Evolutionary conservation across 2,113 vertebrate genomes (phyloP), one percentile per base, ranked within the genome.

Genomic region (Lepus europaeus): DNA sequence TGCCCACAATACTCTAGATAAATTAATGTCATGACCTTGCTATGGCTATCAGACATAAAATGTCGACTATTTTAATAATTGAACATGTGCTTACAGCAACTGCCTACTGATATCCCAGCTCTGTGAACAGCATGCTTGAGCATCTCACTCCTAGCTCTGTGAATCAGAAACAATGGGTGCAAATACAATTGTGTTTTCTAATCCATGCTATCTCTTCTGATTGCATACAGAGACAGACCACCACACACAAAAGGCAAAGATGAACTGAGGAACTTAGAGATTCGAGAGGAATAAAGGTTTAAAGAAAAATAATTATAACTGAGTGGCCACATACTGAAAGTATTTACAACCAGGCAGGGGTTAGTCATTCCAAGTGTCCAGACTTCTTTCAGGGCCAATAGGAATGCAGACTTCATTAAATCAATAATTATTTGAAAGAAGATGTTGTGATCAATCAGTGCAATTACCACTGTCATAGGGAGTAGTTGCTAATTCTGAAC

Each of bases 371-470:
- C 97, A 98, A 98, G 98, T 98, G 96, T 97, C 96, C 77, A 98
- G 92, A 84, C 84, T 97, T 97, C 95, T 97, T 96, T 87, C 20
- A 76, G 90, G 94, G 91, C 97, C 97, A 96, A 77, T 96, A 97
- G 97, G 97, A 98, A 97, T 97, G 97, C 97, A 98, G 98, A 98
- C 96, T 97, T 98, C 97, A 98, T 98, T 98, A 98, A 98, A 99
- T 98, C 98, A 98, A 98, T 98, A 98, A 97, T 94, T 95, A 97
- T 98, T 98, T 98, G 98, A 98, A 98, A 98, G 96, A 90, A 98
- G 98, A 98, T 98, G 95, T 98, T 97, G 94, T 98, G 98, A 98
- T 99, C 98, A 98, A 98, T 98, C 98, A 98, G 97, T 96, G 98
- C 97, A 98, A 98, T 98, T 98, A 98, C 97, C 89, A 97, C 95